These are phyloP conservation scores for Metalampra italica DNA, from an alignment of 2,888 invertebrate genomes.

Conservation along the genomic window DNA sequence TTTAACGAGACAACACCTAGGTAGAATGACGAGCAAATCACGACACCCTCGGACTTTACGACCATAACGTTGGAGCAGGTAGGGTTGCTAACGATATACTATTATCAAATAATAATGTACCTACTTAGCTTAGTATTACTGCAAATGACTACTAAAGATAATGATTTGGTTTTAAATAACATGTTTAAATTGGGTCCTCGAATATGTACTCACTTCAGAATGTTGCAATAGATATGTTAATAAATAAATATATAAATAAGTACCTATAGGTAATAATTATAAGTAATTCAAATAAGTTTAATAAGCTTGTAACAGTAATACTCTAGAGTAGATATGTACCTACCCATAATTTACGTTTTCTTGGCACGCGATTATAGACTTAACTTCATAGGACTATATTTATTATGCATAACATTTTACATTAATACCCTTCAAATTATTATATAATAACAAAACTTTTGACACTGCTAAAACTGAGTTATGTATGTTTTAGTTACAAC, in stretches of 20 bases:
- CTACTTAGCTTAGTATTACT: conserved; percentile 16
- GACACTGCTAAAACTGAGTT: not conserved
- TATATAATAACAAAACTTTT: not conserved
- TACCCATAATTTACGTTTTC: not conserved
- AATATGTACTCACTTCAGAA: too few species aligned
- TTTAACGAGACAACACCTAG: conserved; percentile 20
- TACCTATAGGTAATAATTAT: too few species aligned
- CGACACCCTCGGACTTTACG: conserved; percentile 25
- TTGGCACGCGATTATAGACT: not conserved
- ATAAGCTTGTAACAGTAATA: not conserved
- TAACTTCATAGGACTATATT: not conserved
- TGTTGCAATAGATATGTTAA: too few species aligned
- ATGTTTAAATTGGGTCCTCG: too few species aligned
- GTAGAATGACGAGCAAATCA: conserved; percentile 25
- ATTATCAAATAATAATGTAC: not conserved
- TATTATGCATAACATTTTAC: not conserved
- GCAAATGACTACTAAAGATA: conserved; percentile 14
- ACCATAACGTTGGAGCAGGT: conserved; percentile 22
- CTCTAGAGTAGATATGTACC: not conserved
- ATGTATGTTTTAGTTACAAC: too few species aligned
- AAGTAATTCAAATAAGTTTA: too few species aligned
- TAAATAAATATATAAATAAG: too few species aligned
- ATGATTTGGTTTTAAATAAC: conserved; percentile 12
- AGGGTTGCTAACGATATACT: conserved; percentile 24
- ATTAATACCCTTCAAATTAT: conserved; percentile 1